Percentiles rank a stretch among this genome's conserved stretches.
Evolutionary conservation across 2,888 invertebrate genomes (phyloP).

Genomic region (Spisula solida): DNA sequence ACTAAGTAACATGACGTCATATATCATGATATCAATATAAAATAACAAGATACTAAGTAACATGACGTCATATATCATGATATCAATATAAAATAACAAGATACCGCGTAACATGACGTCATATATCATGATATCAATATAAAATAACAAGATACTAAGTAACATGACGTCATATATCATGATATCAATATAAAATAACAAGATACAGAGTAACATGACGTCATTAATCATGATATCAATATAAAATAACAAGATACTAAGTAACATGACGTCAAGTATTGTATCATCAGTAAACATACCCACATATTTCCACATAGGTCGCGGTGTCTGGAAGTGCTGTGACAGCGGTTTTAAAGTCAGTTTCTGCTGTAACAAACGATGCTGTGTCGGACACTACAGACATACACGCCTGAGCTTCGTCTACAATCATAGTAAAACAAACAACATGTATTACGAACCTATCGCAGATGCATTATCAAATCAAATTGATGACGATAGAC

Average conservation of each 20-base stretch:
- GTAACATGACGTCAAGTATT: too few species aligned
- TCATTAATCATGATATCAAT: background rate
- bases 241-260: too few species aligned
- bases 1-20: too few species aligned
- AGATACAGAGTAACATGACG: background rate
- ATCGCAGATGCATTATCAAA: background rate
- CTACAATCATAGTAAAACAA: conserved; percentile 31
- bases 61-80: too few species aligned
- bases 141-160: too few species aligned
- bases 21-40: too few species aligned
- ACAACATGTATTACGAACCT: background rate
- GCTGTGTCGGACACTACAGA: conserved; percentile 41
- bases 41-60: too few species aligned
- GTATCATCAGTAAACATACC: conserved; percentile 43
- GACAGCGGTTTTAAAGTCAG: conserved; percentile 45
- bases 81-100: background rate
- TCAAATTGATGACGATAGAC: too few species aligned
- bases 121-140: background rate
- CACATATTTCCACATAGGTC: conserved; percentile 51
- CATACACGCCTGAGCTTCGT: conserved; percentile 65
- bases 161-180: too few species aligned
- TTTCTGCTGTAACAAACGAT: conserved; percentile 53
- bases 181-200: background rate
- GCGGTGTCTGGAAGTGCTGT: conserved; percentile 40
- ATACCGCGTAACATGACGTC: background rate